Percentiles rank a stretch among this genome's conserved stretches.
Conservation (phyloP, 2,797 vertebrate genomes). For the Alosa sapidissima region DNA sequence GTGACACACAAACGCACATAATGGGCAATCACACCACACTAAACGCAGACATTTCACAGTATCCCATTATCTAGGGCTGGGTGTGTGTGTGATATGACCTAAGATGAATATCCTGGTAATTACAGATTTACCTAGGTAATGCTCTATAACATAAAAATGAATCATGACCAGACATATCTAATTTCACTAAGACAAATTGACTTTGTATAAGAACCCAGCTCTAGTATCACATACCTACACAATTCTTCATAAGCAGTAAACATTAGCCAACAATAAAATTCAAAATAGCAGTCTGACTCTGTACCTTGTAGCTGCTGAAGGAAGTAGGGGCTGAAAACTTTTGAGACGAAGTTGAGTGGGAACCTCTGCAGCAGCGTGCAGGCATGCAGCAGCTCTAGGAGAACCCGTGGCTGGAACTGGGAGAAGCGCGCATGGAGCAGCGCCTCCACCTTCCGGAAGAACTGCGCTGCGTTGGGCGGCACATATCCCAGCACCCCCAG, state of each 20-base stretch:
- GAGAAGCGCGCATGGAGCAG: conserved; percentile 69
- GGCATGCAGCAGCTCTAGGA: conserved; percentile 84
- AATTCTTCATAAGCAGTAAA: background rate
- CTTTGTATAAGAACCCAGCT: background rate
- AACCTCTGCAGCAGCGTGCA: conserved; percentile 84
- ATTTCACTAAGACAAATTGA: background rate
- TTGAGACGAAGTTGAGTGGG: conserved; percentile 89
- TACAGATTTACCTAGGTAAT: too few relatives aligned
- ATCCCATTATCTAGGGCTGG: too few relatives aligned
- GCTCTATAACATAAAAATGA: background rate
- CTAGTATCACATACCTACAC: background rate
- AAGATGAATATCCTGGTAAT: too few relatives aligned
- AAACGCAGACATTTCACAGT: background rate
- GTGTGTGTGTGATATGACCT: too few relatives aligned
- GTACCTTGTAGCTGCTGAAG: conserved; percentile 89
- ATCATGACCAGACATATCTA: background rate
- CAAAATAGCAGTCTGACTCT: conserved; percentile 29
- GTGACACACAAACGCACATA: conserved; percentile 41
- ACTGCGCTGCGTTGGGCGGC: conserved; percentile 76
- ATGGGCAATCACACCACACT: background rate
- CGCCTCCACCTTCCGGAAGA: conserved; percentile 86
- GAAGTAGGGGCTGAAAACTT: conserved; percentile 87
- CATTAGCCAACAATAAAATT: background rate
- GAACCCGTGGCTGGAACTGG: conserved; percentile 79
- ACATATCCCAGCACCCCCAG: conserved; percentile 87